phyloP scores from a whole-genome alignment of 1,140 invertebrate genomes.

The Drosophila repletoides region DNA sequence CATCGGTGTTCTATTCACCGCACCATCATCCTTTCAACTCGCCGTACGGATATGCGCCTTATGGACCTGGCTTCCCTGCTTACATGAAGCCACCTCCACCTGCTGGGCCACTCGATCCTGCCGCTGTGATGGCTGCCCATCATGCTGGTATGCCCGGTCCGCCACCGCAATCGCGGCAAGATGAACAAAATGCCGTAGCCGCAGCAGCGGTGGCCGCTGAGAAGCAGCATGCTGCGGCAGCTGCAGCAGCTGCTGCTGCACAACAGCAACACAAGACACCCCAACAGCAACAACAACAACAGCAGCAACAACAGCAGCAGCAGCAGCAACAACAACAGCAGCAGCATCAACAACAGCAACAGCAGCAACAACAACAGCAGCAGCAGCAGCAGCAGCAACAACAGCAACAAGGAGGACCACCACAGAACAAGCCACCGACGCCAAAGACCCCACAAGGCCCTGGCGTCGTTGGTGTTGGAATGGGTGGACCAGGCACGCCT shows the following conservation, averaged over 20 bases:
- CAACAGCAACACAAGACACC: slow-evolving; percentile 24
- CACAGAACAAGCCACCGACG: slow-evolving; percentile 80
- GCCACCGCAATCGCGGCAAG: slow-evolving; percentile 56
- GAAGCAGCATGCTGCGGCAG: slow-evolving; percentile 66
- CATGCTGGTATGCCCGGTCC: slow-evolving; percentile 71
- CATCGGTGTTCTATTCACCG: slow-evolving; percentile 80
- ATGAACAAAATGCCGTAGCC: slow-evolving; percentile 60
- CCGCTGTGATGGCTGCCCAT: slow-evolving; percentile 73
- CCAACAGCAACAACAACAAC: slow-evolving; percentile 10
- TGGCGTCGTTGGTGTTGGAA: slow-evolving; percentile 45
- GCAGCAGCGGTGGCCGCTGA: slow-evolving; percentile 60
- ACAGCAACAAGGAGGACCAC: slow-evolving; percentile 45
- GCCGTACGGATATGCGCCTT: slow-evolving; percentile 79
- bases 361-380: slow-evolving; percentile 35
- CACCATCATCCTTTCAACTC: slow-evolving; percentile 82
- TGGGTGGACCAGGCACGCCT: slow-evolving; percentile 64
- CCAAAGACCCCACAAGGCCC: slow-evolving; percentile 81
- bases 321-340: slow-evolving; percentile 47
- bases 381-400: slow-evolving; percentile 53
- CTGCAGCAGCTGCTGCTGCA: slow-evolving; percentile 50
- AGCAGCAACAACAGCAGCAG: slow-evolving; percentile 31
- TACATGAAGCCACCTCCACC: slow-evolving; percentile 81
- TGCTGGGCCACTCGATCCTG: slow-evolving; percentile 67
- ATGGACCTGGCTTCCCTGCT: slow-evolving; percentile 78
- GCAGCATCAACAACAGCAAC: slow-evolving; percentile 51